Evolutionary conservation across 2,888 invertebrate genomes (phyloP).

Genomic region (Teinopalpus imperialis): DNA sequence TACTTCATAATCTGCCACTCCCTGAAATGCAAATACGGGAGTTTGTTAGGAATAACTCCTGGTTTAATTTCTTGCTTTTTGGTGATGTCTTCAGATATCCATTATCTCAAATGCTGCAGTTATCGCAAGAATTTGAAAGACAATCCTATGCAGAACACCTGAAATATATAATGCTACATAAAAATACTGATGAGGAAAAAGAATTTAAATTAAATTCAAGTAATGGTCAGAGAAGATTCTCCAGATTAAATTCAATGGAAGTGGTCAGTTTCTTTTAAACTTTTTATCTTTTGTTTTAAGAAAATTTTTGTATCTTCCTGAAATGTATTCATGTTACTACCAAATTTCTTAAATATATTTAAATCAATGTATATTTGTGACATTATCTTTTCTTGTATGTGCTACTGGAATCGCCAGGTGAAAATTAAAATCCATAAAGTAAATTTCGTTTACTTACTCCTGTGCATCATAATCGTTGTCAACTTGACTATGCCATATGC

Average conservation of each 20-base stretch:
- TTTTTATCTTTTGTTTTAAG: too few species aligned
- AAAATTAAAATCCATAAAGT: too few species aligned
- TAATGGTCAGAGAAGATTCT: constrained; percentile 59
- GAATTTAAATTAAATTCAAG: constrained; percentile 55
- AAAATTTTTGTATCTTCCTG: too few species aligned
- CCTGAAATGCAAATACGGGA: constrained; percentile 82
- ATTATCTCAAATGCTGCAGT: constrained; percentile 79
- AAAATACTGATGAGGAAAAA: constrained; percentile 66
- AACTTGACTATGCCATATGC: too few species aligned
- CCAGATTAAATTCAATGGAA: constrained; percentile 65
- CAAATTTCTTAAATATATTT: too few species aligned
- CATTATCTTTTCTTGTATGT: too few species aligned
- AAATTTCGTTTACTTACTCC: too few species aligned
- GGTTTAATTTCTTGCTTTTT: constrained; percentile 87
- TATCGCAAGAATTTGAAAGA: constrained; percentile 81
- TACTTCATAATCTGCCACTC: constrained; percentile 77
- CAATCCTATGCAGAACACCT: constrained; percentile 83
- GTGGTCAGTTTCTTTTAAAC: constrained; percentile 53
- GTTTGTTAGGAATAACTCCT: constrained; percentile 83
- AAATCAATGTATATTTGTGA: too few species aligned
- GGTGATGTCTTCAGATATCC: constrained; percentile 88
- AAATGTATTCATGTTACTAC: too few species aligned
- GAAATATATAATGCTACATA: constrained; percentile 74
- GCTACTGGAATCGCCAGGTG: too few species aligned
- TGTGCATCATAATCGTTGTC: too few species aligned